phyloP scores from a whole-genome alignment of 1,140 invertebrate genomes.

The Manduca sexta region DNA sequence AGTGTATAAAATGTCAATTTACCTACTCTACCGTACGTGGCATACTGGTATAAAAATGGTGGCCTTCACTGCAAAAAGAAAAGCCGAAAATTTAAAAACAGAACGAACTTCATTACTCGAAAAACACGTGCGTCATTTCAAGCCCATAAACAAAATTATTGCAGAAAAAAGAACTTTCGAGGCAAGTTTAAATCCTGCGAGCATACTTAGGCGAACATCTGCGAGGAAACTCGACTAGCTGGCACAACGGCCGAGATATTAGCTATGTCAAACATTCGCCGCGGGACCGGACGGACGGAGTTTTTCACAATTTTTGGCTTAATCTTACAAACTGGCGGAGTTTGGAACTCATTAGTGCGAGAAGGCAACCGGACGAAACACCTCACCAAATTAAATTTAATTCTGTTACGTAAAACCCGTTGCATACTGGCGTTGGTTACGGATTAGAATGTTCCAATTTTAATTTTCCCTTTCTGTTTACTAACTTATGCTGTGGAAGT shows the following conservation, averaged over 20 bases:
- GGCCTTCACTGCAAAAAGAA: too few species aligned
- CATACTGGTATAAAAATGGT: too few species aligned
- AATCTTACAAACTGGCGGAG: slow-evolving; percentile 55
- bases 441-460: not conserved
- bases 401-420: slow-evolving; percentile 15
- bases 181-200: slow-evolving; percentile 44
- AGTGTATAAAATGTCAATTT: too few species aligned
- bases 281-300: slow-evolving; percentile 29
- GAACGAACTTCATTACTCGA: not conserved
- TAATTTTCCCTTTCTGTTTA: not conserved
- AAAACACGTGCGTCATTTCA: slow-evolving; percentile 1
- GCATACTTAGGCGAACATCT: slow-evolving; percentile 41
- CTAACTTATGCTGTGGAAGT: too few species aligned
- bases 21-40: too few species aligned
- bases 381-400: slow-evolving; percentile 47
- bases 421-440: not conserved
- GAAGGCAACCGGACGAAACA: slow-evolving; percentile 36
- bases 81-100: too few species aligned
- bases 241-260: slow-evolving; percentile 25
- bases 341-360: slow-evolving; percentile 59
- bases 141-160: slow-evolving; percentile 9
- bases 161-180: slow-evolving; percentile 29
- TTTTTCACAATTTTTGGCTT: slow-evolving; percentile 56
- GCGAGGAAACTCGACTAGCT: slow-evolving; percentile 27
- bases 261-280: slow-evolving; percentile 31